Evolutionary conservation across 1,140 invertebrate genomes (phyloP).

Genomic region (Zaprionus ghesquierei): DNA sequence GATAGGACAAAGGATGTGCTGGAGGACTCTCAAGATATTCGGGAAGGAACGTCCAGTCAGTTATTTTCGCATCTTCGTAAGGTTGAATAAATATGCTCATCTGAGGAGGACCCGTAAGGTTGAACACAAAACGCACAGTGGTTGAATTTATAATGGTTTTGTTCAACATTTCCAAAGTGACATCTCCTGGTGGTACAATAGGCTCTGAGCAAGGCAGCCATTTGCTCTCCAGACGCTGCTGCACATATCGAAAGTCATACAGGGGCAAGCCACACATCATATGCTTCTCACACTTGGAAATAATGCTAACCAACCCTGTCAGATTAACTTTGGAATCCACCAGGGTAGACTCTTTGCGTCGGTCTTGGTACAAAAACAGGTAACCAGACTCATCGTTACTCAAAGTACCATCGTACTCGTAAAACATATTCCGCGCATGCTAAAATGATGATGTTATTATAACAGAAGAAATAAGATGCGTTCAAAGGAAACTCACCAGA

Average conservation of each 20-base stretch:
- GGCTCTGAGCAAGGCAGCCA: constrained; percentile 53
- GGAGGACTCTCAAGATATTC: constrained; percentile 82
- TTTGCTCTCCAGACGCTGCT: constrained; percentile 25
- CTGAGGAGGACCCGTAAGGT: constrained; percentile 86
- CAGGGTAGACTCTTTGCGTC: constrained; percentile 86
- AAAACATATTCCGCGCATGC: constrained; percentile 86
- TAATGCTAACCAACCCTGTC: constrained; percentile 84
- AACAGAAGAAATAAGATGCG: background rate
- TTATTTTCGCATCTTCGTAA: constrained; percentile 84
- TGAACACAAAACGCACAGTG: constrained; percentile 50
- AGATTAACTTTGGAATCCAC: constrained; percentile 66
- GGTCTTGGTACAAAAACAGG: constrained; percentile 89
- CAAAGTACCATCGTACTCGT: constrained; percentile 84
- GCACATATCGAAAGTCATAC: constrained; percentile 84
- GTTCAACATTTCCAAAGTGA: constrained; percentile 31
- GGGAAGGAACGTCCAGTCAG: constrained; percentile 86
- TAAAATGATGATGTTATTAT: constrained; percentile 55
- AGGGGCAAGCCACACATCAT: constrained; percentile 90
- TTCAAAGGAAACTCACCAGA: constrained; percentile 83
- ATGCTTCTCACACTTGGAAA: constrained; percentile 86
- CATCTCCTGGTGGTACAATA: constrained; percentile 40
- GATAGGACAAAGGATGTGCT: constrained; percentile 86
- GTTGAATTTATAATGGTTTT: constrained; percentile 27
- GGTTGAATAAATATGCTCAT: constrained; percentile 88
- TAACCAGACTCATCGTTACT: constrained; percentile 86